A percentile compares a stretch with the other conserved stretches of the same genome.
These are phyloP conservation scores for Odontamblyopus lacepedii DNA, from an alignment of 2,797 vertebrate genomes.

Conservation along the genomic window DNA sequence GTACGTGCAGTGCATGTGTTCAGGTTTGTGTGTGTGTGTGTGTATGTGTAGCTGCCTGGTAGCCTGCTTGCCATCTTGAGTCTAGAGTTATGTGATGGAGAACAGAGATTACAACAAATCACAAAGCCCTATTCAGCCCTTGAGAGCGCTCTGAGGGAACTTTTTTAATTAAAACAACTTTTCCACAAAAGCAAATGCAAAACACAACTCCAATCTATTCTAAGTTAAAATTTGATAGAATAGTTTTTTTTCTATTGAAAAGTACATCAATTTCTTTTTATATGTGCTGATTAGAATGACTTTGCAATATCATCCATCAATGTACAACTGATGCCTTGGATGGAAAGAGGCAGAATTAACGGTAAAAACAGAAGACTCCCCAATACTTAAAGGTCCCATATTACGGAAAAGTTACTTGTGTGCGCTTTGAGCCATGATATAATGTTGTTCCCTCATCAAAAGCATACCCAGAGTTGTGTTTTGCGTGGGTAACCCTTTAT, in stretches of 20 bases:
- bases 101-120: slow-evolving; percentile 69
- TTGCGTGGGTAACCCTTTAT: too few species aligned
- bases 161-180: slow-evolving; percentile 70
- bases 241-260: background rate
- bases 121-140: slow-evolving; percentile 75
- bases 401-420: too few species aligned
- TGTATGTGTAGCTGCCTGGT: slow-evolving; percentile 40
- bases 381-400: too few species aligned
- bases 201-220: background rate
- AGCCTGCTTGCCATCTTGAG: slow-evolving; percentile 65
- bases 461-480: too few species aligned
- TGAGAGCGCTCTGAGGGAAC: slow-evolving; percentile 63
- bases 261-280: background rate
- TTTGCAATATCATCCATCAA: too few species aligned
- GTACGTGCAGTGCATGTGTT: slow-evolving; percentile 18
- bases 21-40: slow-evolving; percentile 7
- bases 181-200: slow-evolving; percentile 21
- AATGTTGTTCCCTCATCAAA: too few species aligned
- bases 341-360: too few species aligned
- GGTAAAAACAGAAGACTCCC: too few species aligned
- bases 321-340: too few species aligned
- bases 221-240: background rate
- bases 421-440: too few species aligned
- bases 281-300: background rate
- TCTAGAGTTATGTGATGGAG: slow-evolving; percentile 67